Conservation (phyloP, 2,113 vertebrate genomes). For the Todiramphus saurophagus region DNA sequence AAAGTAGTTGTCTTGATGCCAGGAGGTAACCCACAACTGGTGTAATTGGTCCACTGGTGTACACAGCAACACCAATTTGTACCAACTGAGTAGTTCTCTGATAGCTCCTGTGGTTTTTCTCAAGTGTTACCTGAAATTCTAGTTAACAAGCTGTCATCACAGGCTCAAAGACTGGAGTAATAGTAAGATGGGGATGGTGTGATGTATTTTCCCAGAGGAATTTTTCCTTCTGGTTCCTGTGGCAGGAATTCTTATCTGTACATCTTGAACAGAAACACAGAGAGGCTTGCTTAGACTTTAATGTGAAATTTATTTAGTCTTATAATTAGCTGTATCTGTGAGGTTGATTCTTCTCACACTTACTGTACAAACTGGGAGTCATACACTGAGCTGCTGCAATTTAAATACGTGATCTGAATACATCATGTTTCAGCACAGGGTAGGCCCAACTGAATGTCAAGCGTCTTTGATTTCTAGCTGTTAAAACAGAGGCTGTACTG, state of each 20-base stretch:
- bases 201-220: background rate
- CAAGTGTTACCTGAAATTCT: background rate
- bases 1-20: background rate
- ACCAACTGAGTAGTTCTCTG: background rate
- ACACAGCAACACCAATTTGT: background rate
- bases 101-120: no score
- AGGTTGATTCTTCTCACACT: background rate
- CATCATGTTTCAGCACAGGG: background rate
- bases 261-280: background rate
- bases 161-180: background rate
- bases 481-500: background rate
- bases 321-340: background rate
- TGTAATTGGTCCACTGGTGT: background rate
- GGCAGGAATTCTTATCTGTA: background rate
- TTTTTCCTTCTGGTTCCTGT: background rate
- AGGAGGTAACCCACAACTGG: background rate
- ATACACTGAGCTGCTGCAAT: background rate
- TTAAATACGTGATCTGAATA: background rate
- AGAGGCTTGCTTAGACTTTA: background rate
- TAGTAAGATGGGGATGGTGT: background rate
- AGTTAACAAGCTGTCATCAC: background rate
- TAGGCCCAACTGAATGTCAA: background rate
- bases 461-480: background rate
- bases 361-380: background rate
- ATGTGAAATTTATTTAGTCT: background rate